Evolutionary conservation across 2,888 invertebrate species (phyloP).

Genomic region (Agrotis segetum): DNA sequence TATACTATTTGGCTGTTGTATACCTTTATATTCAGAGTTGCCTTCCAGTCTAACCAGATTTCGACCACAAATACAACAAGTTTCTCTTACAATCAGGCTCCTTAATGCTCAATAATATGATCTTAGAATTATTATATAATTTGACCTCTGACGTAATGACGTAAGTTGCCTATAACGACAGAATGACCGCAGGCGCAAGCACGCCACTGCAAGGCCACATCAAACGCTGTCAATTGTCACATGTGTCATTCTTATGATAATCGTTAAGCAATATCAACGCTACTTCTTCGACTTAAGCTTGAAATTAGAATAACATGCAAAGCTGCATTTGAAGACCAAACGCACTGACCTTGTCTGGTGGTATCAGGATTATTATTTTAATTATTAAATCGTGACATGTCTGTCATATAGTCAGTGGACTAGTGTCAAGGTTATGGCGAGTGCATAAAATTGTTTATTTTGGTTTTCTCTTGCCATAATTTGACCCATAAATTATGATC

Average conservation of each 20-base stretch:
- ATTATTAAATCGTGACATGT: conserved; percentile 71
- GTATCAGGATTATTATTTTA: conserved; percentile 69
- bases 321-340: conserved; percentile 59
- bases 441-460: conserved; percentile 54
- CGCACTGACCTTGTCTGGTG: conserved; percentile 74
- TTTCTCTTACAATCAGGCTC: conserved; percentile 8
- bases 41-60: conserved; percentile 7
- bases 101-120: conserved; percentile 22
- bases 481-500: conserved; percentile 29
- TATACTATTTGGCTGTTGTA: not conserved
- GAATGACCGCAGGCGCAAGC: conserved; percentile 60
- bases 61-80: conserved; percentile 1
- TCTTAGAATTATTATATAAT: conserved; percentile 58
- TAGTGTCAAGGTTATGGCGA: conserved; percentile 66
- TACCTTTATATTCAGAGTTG: not conserved
- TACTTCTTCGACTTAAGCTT: conserved; percentile 33
- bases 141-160: conserved; percentile 51
- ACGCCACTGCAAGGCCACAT: conserved; percentile 57
- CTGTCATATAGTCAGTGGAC: conserved; percentile 61
- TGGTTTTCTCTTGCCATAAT: conserved; percentile 20
- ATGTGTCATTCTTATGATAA: conserved; percentile 58
- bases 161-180: conserved; percentile 45
- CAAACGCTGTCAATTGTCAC: conserved; percentile 62
- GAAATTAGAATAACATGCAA: conserved; percentile 22
- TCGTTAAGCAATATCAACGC: conserved; percentile 35